Evolutionary conservation across 1,140 invertebrate genomes (phyloP).

Genomic region (Temnothorax longispinosus): DNA sequence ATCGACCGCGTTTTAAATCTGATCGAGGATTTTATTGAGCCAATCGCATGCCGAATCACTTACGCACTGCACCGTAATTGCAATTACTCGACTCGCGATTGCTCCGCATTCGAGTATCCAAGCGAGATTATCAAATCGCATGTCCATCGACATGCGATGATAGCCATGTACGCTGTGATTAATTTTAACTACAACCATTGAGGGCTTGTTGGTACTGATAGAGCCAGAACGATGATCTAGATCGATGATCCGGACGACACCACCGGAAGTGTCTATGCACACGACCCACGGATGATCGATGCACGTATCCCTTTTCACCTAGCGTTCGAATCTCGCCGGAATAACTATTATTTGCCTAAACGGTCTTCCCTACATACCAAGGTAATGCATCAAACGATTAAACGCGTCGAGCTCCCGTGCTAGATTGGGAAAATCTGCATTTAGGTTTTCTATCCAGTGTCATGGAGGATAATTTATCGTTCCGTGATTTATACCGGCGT

Average conservation of each 20-base stretch:
- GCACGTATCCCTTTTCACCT: constrained; percentile 51
- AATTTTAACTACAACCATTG: constrained; percentile 74
- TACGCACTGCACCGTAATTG: constrained; percentile 63
- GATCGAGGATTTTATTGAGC: background rate
- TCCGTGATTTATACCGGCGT: constrained; percentile 38
- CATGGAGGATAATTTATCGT: constrained; percentile 43
- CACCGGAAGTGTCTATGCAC: constrained; percentile 55
- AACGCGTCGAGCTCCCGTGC: constrained; percentile 26
- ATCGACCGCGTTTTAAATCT: constrained; percentile 4
- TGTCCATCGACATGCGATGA: constrained; percentile 73
- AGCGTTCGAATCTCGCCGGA: constrained; percentile 29
- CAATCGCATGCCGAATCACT: constrained; percentile 47
- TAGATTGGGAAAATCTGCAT: constrained; percentile 51
- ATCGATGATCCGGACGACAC: constrained; percentile 60
- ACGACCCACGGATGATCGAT: constrained; percentile 8
- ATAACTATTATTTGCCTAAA: constrained; percentile 51
- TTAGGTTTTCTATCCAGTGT: constrained; percentile 40
- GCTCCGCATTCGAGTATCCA: constrained; percentile 56
- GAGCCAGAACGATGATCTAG: constrained; percentile 47
- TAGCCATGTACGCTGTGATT: constrained; percentile 73
- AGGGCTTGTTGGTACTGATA: constrained; percentile 53
- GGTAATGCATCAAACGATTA: constrained; percentile 44
- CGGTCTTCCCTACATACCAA: background rate
- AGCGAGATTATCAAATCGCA: constrained; percentile 74
- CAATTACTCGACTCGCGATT: constrained; percentile 52